Evolutionary conservation across 92 coral and sea anemone genomes (phyloP).

Genomic region (Palythoa grandis): DNA sequence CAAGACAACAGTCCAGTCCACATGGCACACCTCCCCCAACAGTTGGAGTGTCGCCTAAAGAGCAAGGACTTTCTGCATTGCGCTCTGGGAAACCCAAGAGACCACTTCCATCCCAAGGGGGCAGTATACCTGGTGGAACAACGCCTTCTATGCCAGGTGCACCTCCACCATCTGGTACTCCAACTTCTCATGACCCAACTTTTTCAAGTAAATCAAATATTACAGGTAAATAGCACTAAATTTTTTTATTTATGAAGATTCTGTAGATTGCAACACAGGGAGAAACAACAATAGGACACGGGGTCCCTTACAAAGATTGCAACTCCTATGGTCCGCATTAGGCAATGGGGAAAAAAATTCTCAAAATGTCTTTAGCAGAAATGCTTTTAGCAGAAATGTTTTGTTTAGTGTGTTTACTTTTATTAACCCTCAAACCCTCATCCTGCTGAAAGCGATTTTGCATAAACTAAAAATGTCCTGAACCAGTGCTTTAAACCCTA

Average conservation of each 20-base stretch:
- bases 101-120: conserved; percentile 63
- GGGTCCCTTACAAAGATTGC: too few species aligned
- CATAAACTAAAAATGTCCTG: too few species aligned
- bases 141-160: conserved; percentile 42
- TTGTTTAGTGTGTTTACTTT: too few species aligned
- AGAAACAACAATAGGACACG: too few species aligned
- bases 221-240: conserved; percentile 14
- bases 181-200: conserved; percentile 36
- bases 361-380: too few species aligned
- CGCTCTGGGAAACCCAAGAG: conserved; percentile 85
- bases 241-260: not conserved
- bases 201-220: conserved; percentile 23
- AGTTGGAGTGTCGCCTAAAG: conserved; percentile 50
- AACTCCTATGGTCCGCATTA: too few species aligned
- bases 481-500: too few species aligned
- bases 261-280: too few species aligned
- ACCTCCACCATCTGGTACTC: conserved; percentile 42
- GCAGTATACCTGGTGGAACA: conserved; percentile 34
- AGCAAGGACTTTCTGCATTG: conserved; percentile 81
- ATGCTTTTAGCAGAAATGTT: not conserved
- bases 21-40: conserved; percentile 62
- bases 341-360: too few species aligned
- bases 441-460: too few species aligned
- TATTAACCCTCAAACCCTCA: not conserved
- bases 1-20: conserved; percentile 50